Evolutionary conservation across 2,888 invertebrate species (phyloP).

Genomic region (Drosophila helvetica): DNA sequence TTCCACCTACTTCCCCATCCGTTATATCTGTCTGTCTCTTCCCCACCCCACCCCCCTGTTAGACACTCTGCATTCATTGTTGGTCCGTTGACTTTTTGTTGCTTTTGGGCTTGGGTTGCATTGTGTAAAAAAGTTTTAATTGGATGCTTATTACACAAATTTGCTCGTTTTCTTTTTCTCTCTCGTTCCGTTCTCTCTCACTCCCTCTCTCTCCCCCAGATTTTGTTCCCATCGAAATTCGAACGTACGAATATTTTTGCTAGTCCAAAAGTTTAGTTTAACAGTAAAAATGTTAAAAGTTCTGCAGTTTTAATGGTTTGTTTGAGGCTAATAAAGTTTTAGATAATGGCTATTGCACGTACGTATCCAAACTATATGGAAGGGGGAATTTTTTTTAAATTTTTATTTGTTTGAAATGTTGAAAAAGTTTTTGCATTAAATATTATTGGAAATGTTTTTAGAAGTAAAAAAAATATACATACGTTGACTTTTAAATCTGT

Average conservation of each 20-base stretch:
- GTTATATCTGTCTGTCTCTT: slow-evolving; percentile 31
- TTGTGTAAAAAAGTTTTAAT: slow-evolving; percentile 72
- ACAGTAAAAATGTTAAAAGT: slow-evolving; percentile 24
- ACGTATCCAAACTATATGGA: neutral
- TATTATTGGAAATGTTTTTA: too few species aligned
- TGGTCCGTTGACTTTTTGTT: slow-evolving; percentile 43
- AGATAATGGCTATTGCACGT: neutral
- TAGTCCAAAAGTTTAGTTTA: slow-evolving; percentile 18
- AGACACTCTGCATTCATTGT: slow-evolving; percentile 48
- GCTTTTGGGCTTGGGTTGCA: slow-evolving; percentile 36
- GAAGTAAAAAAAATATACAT: too few species aligned
- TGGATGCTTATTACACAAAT: slow-evolving; percentile 75
- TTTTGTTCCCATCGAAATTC: slow-evolving; percentile 5
- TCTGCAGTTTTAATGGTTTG: slow-evolving; percentile 24
- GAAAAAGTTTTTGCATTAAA: neutral
- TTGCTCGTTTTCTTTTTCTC: slow-evolving; percentile 48
- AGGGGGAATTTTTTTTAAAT: neutral
- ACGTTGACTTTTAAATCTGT: too few species aligned
- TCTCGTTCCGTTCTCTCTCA: slow-evolving; percentile 11
- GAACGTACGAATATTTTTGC: slow-evolving; percentile 14
- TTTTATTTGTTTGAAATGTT: neutral
- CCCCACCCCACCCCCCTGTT: slow-evolving; percentile 50
- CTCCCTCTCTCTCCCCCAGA: slow-evolving; percentile 12
- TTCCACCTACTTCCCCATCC: too few species aligned
- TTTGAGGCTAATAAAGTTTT: slow-evolving; percentile 3